A percentile compares a stretch with the other conserved stretches of the same genome.
phyloP scores from a whole-genome alignment of 2,888 invertebrate genomes.

The Drosophila mayaguana region DNA sequence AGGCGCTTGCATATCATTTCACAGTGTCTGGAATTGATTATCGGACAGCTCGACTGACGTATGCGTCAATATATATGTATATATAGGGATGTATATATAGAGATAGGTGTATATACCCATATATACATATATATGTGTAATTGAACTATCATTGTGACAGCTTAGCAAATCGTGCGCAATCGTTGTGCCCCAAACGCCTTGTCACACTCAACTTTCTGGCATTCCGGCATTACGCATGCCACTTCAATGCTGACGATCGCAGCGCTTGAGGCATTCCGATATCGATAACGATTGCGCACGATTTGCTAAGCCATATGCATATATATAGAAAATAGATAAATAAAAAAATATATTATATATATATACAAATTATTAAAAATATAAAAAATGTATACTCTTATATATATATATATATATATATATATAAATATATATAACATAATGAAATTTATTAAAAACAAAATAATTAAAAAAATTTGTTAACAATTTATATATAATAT shows the following conservation, averaged over 20 bases:
- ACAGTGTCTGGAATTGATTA: constrained; percentile 20
- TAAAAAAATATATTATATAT: too few relatives aligned
- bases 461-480: too few relatives aligned
- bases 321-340: too few relatives aligned
- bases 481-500: too few relatives aligned
- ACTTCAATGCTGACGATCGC: constrained; percentile 36
- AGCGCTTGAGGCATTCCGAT: constrained; percentile 27
- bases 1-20: constrained; percentile 18
- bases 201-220: background rate
- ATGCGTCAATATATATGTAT: background rate
- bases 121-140: background rate
- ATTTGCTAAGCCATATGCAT: too few relatives aligned
- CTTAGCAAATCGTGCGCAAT: constrained; percentile 7
- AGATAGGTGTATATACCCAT: background rate
- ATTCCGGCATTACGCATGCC: constrained; percentile 19
- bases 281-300: too few relatives aligned
- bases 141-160: constrained; percentile 4
- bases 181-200: constrained; percentile 21
- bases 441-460: too few relatives aligned
- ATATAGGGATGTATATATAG: background rate
- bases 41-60: constrained; percentile 29
- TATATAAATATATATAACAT: too few relatives aligned
- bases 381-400: too few relatives aligned
- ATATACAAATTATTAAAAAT: too few relatives aligned
- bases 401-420: too few relatives aligned